Conservation (phyloP, 1,140 invertebrate genomes). For the Dolichoris vasculosae region DNA sequence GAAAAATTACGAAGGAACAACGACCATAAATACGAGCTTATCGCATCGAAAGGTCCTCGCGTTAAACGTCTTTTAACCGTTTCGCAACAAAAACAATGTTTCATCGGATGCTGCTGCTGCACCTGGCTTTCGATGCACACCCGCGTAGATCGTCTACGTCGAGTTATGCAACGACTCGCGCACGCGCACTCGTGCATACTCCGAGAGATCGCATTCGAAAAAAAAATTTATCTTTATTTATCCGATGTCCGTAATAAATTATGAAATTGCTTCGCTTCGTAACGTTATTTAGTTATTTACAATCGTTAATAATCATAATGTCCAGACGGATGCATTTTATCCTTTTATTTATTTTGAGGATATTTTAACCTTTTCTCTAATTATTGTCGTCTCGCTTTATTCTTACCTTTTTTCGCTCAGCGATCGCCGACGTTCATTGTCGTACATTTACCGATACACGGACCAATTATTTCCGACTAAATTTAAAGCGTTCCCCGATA, state of each 20-base stretch:
- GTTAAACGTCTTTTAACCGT: constrained; percentile 33
- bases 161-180: not conserved
- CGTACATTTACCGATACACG: too few relatives aligned
- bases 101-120: not conserved
- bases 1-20: not conserved
- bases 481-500: too few relatives aligned
- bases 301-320: too few relatives aligned
- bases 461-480: too few relatives aligned
- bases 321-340: too few relatives aligned
- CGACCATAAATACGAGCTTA: constrained; percentile 56
- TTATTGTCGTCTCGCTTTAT: too few relatives aligned
- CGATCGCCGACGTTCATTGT: too few relatives aligned
- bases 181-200: not conserved
- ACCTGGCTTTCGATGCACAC: constrained; percentile 9
- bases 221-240: not conserved
- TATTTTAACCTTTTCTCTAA: too few relatives aligned
- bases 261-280: too few relatives aligned
- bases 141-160: not conserved
- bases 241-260: not conserved
- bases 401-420: too few relatives aligned
- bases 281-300: too few relatives aligned
- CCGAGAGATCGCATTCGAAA: not conserved
- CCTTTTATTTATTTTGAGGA: too few relatives aligned
- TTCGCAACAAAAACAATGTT: constrained; percentile 13
- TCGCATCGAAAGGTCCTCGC: not conserved